Conservation (phyloP, 2,797 vertebrate genomes). For the Malurus leucopterus region DNA sequence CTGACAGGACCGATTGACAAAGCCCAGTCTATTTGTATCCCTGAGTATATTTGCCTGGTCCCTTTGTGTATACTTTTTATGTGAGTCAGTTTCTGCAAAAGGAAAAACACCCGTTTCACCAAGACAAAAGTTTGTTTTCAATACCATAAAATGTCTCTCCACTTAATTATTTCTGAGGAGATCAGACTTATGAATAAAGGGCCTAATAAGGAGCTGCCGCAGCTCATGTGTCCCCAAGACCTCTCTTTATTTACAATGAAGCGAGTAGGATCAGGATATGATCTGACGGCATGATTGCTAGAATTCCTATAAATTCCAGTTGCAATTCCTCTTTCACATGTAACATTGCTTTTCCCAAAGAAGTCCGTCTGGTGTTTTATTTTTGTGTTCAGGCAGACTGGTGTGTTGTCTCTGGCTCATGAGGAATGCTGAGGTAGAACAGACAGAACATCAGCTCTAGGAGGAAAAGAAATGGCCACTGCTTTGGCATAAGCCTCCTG, state of each 20-base stretch:
- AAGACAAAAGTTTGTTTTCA: background rate
- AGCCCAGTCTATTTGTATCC: slow-evolving; percentile 4
- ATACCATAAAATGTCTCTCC: background rate
- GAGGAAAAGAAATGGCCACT: background rate
- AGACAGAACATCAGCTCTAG: slow-evolving; percentile 10
- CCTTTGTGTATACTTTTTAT: slow-evolving; percentile 9
- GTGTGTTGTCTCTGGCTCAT: slow-evolving; percentile 6
- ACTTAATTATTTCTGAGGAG: slow-evolving; percentile 14
- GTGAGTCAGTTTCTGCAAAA: slow-evolving; percentile 29
- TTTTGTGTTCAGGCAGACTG: slow-evolving; percentile 22
- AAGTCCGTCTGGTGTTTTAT: slow-evolving; percentile 4
- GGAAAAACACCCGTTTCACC: slow-evolving; percentile 15
- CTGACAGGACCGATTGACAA: background rate
- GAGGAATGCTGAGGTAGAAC: slow-evolving; percentile 24
- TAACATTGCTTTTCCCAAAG: slow-evolving; percentile 48
- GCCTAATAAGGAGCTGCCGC: background rate
- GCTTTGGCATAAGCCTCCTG: slow-evolving; percentile 24
- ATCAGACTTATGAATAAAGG: background rate
- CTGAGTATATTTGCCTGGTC: background rate
- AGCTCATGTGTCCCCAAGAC: background rate
- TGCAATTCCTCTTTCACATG: slow-evolving; percentile 14
- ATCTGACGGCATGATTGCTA: slow-evolving; percentile 19
- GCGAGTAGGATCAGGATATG: background rate
- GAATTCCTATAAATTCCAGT: slow-evolving; percentile 20
- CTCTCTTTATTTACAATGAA: background rate